Conservation (phyloP, 2,113 vertebrate genomes). For the Dendropsophus ebraccatus region DNA sequence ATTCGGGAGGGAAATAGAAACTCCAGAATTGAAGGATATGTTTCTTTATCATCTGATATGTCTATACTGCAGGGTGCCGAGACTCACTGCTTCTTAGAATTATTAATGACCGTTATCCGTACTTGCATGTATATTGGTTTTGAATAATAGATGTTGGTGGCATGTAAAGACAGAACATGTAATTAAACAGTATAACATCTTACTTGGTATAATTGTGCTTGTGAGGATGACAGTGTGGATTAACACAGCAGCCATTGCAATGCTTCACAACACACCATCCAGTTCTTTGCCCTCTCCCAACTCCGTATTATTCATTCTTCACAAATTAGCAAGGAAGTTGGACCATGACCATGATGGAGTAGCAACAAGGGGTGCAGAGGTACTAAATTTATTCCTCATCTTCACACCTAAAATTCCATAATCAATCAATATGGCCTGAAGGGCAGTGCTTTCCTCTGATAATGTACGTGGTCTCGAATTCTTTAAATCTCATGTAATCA, state of each 20-base stretch:
- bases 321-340: no score
- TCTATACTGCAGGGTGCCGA: background rate
- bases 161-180: background rate
- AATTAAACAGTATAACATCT: conserved; percentile 2
- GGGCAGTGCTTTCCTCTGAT: no score
- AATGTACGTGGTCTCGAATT: no score
- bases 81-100: background rate
- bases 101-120: background rate
- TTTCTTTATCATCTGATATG: conserved; percentile 22
- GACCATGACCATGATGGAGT: no score
- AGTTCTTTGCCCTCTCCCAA: background rate
- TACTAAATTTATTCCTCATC: no score
- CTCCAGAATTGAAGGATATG: conserved; percentile 68
- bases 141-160: background rate
- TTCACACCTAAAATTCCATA: no score
- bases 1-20: conserved; percentile 82
- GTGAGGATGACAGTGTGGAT: background rate
- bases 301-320: background rate
- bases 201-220: background rate
- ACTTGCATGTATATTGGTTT: background rate
- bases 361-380: no score
- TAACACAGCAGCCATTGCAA: background rate
- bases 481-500: no score
- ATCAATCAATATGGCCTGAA: no score
- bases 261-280: background rate